phyloP scores from a whole-genome alignment of 2,888 invertebrate species.

The Drosophila parthenogenetica region DNA sequence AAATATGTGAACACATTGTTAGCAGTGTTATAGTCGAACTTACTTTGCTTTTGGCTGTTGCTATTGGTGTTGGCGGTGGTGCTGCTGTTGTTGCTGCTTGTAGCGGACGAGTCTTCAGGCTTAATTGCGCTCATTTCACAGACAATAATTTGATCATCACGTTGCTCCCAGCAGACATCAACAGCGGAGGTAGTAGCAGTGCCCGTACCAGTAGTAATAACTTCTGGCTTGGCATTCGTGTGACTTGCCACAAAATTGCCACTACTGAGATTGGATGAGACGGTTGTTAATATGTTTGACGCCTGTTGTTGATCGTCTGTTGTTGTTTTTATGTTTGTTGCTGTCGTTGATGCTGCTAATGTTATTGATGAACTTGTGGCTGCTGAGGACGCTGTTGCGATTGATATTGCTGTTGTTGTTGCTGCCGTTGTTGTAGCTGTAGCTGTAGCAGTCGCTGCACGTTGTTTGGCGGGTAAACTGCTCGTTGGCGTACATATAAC shows the following conservation, averaged over 20 bases:
- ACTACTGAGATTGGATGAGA: slow-evolving; percentile 19
- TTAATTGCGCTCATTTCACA: slow-evolving; percentile 67
- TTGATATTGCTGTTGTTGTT: slow-evolving; percentile 33
- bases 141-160: slow-evolving; percentile 60
- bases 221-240: slow-evolving; percentile 46
- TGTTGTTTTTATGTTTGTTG: slow-evolving; percentile 29
- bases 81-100: slow-evolving; percentile 22
- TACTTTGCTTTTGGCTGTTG: slow-evolving; percentile 68
- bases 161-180: slow-evolving; percentile 48
- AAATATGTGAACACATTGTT: background rate
- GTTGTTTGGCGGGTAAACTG: slow-evolving; percentile 75
- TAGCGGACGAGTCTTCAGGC: slow-evolving; percentile 58
- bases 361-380: slow-evolving; percentile 24
- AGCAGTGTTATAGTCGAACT: slow-evolving; percentile 20
- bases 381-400: slow-evolving; percentile 23
- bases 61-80: slow-evolving; percentile 31
- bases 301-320: slow-evolving; percentile 33
- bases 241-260: slow-evolving; percentile 35
- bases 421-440: slow-evolving; percentile 29
- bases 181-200: slow-evolving; percentile 9
- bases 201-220: background rate
- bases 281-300: slow-evolving; percentile 23
- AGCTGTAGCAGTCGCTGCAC: slow-evolving; percentile 48
- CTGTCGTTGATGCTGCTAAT: slow-evolving; percentile 22
- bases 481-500: slow-evolving; percentile 61